Evolutionary conservation across 2,797 vertebrate species (phyloP).

Genomic region (Mastacembelus armatus): DNA sequence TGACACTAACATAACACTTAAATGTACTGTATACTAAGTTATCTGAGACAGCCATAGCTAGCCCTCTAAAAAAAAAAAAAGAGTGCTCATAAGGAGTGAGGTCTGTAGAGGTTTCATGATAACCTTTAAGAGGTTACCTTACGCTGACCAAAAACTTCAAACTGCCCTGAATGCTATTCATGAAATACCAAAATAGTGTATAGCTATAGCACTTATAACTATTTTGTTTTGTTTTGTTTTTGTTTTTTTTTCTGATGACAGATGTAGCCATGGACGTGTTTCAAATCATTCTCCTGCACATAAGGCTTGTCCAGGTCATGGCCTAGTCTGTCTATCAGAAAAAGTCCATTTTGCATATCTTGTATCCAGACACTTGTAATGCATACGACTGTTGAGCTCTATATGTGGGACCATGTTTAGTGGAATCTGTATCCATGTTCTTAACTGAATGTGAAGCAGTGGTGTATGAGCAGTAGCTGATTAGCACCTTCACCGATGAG

Average conservation of each 20-base stretch:
- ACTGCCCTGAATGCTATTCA: conserved; percentile 83
- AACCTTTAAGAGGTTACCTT: conserved; percentile 80
- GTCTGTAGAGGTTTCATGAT: conserved; percentile 72
- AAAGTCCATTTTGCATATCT: conserved; percentile 65
- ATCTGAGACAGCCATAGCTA: conserved; percentile 83
- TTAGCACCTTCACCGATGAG: conserved; percentile 68
- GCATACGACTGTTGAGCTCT: conserved; percentile 79
- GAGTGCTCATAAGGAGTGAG: conserved; percentile 69
- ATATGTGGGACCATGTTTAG: conserved; percentile 66
- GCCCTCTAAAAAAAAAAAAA: conserved; percentile 77
- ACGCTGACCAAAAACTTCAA: conserved; percentile 83
- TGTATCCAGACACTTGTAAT: conserved; percentile 74
- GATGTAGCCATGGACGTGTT: conserved; percentile 64
- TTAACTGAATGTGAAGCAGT: conserved; percentile 56
- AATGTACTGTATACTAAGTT: conserved; percentile 83
- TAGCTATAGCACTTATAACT: conserved; percentile 73
- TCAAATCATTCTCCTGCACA: conserved; percentile 57
- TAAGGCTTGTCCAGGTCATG: conserved; percentile 61
- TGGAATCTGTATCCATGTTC: conserved; percentile 61
- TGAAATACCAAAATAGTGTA: conserved; percentile 78
- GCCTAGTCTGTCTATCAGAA: conserved; percentile 60
- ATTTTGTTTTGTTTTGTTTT: conserved; percentile 18
- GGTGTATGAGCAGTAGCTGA: conserved; percentile 64
- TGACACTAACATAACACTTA: conserved; percentile 79
- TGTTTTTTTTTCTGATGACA: conserved; percentile 61